phyloP scores from a whole-genome alignment of 2,797 vertebrate genomes.

The Alosa sapidissima region DNA sequence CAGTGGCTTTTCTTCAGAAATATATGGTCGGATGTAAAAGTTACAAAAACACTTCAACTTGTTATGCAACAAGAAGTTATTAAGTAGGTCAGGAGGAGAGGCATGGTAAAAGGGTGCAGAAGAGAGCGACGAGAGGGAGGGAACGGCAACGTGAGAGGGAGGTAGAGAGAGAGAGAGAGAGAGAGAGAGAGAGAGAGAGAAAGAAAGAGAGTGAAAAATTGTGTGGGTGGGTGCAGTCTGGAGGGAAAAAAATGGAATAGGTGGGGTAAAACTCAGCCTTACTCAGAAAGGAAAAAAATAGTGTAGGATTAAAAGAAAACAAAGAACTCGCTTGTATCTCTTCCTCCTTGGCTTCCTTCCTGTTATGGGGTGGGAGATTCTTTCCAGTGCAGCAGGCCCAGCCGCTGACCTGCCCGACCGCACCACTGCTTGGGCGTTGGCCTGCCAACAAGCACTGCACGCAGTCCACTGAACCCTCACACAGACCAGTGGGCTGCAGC shows the following conservation, averaged over 20 bases:
- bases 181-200: slow-evolving; percentile 14
- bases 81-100: slow-evolving; percentile 44
- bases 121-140: slow-evolving; percentile 33
- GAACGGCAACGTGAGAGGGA: slow-evolving; percentile 37
- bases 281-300: not conserved
- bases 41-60: slow-evolving; percentile 20
- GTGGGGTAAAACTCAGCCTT: slow-evolving; percentile 20
- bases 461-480: not conserved
- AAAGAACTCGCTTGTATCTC: slow-evolving; percentile 24
- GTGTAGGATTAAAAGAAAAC: slow-evolving; percentile 8
- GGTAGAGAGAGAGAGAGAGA: slow-evolving; percentile 36
- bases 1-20: slow-evolving; percentile 15
- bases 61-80: slow-evolving; percentile 42
- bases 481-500: not conserved
- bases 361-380: slow-evolving; percentile 22
- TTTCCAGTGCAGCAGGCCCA: slow-evolving; percentile 19
- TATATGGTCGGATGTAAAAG: slow-evolving; percentile 15
- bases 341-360: slow-evolving; percentile 39
- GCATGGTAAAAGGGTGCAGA: not conserved
- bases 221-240: not conserved
- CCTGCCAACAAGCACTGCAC: not conserved
- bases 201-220: slow-evolving; percentile 5
- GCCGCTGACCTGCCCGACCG: not conserved
- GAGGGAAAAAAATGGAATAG: slow-evolving; percentile 25
- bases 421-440: not conserved